Conservation (phyloP, 2,113 vertebrate genomes). For the Forbesichthys papilliferus region DNA sequence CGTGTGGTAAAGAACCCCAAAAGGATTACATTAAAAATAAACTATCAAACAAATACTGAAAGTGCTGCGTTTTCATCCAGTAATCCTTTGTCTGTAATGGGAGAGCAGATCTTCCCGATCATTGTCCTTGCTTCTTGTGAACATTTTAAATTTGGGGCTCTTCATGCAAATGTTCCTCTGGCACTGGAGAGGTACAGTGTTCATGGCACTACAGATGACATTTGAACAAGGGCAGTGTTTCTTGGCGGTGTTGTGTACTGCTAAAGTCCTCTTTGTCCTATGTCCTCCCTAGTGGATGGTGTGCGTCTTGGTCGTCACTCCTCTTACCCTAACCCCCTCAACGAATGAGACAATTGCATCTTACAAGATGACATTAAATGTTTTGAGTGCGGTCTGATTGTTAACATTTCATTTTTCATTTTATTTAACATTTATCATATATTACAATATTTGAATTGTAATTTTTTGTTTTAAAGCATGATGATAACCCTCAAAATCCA, state of each 20-base stretch:
- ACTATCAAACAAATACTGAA: slow-evolving; percentile 58
- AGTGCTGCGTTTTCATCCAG: slow-evolving; percentile 72
- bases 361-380: slow-evolving; percentile 58
- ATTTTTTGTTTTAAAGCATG: slow-evolving; percentile 63
- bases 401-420: slow-evolving; percentile 10
- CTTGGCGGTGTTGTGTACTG: slow-evolving; percentile 9
- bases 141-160: slow-evolving; percentile 42
- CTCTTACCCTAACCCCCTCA: slow-evolving; percentile 10
- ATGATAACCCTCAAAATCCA: slow-evolving; percentile 71
- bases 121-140: slow-evolving; percentile 37
- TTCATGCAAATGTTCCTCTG: slow-evolving; percentile 16
- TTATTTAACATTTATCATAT: slow-evolving; percentile 45
- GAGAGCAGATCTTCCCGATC: slow-evolving; percentile 51
- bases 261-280: slow-evolving; percentile 31
- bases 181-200: slow-evolving; percentile 33
- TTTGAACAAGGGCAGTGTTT: slow-evolving; percentile 26
- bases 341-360: slow-evolving; percentile 45
- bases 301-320: slow-evolving; percentile 29
- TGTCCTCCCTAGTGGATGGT: slow-evolving; percentile 49
- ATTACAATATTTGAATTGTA: slow-evolving; percentile 47
- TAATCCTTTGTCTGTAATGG: slow-evolving; percentile 60
- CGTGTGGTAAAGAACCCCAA: slow-evolving; percentile 25
- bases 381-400: slow-evolving; percentile 51
- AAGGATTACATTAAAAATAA: background rate
- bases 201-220: slow-evolving; percentile 9